Evolutionary conservation across 2,888 invertebrate species (phyloP), one percentile per base, ranked within the genome.

Genomic region (Agonum fuliginosum): DNA sequence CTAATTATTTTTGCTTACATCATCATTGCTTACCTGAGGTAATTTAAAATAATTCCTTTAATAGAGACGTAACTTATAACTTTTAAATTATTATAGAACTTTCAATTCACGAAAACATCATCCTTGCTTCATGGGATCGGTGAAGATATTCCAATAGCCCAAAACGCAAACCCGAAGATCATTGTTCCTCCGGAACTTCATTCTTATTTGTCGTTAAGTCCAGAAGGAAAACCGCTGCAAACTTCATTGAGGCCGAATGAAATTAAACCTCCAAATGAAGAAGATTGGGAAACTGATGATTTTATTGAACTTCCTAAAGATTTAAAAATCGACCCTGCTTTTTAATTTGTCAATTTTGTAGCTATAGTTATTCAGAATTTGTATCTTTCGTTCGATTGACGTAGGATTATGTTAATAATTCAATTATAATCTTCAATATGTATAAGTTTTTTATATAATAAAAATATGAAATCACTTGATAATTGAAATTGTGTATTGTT

Each of bases 1-100:
- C 89, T 78, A 89, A 94, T 85, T 93, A 91, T 87, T 94, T 90
- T 84, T 94, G 94, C 82, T 87, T 92, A 72, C 92, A 93, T 81
- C 93, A 94, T 84, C 93, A 93, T 82, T 94, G 94, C 84, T 86
- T 94, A 78, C 93, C 94, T 0, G 92, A 93, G 88, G 92, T 92
- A 83, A 81, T 22, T 20, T 51, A 51, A 12, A 70, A 62, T 71
- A 20, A 41, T n/a, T n/a, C n/a, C n/a, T 74, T 76, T 54, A 78
- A 76, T 67, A 22, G 8, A 22, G n/a, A 67, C 3, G 3, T n/a
- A 70, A 22, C 4, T 3, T 46, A 43, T 70, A 34, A 19, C 70
- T 65, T n/a, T 48, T 73, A 65, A 30, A 17, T 17, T 65, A 19
- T 79, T 43, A 69, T 84, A 91, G 91, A 90, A 89, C 81, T 91